Conservation (phyloP, 2,888 invertebrate genomes). For the Drosophila parthenogenetica region DNA sequence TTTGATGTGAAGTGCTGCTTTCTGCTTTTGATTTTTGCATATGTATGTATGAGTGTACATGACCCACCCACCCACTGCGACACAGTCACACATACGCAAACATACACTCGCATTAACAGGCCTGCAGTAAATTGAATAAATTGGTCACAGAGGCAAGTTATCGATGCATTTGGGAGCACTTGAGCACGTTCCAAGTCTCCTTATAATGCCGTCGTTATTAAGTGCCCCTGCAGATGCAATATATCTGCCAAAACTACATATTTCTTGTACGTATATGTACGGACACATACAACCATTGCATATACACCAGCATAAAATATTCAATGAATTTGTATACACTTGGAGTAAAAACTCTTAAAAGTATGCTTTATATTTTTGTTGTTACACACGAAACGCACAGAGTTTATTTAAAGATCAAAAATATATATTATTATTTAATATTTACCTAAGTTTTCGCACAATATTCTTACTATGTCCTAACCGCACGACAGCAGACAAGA, state of each 20-base stretch:
- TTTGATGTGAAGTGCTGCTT: slow-evolving; percentile 54
- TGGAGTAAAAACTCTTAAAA: slow-evolving; percentile 17
- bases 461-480: slow-evolving; percentile 55
- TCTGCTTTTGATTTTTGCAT: slow-evolving; percentile 23
- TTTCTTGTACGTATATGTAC: background rate
- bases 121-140: slow-evolving; percentile 58
- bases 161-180: slow-evolving; percentile 78
- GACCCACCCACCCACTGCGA: slow-evolving; percentile 28
- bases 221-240: slow-evolving; percentile 32
- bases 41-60: background rate
- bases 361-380: slow-evolving; percentile 34
- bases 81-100: slow-evolving; percentile 17
- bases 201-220: slow-evolving; percentile 20
- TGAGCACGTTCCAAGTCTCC: slow-evolving; percentile 65
- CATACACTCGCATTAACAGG: slow-evolving; percentile 19
- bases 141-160: slow-evolving; percentile 76
- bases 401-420: background rate
- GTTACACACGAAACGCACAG: background rate
- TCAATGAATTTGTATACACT: background rate
- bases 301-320: background rate
- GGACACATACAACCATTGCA: background rate
- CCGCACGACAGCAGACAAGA: slow-evolving; percentile 72
- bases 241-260: slow-evolving; percentile 36
- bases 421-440: background rate
- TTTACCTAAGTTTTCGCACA: slow-evolving; percentile 16